These are phyloP conservation scores for Blomia tropicalis DNA, from an alignment of 2,888 invertebrate species.

Conservation along the genomic window DNA sequence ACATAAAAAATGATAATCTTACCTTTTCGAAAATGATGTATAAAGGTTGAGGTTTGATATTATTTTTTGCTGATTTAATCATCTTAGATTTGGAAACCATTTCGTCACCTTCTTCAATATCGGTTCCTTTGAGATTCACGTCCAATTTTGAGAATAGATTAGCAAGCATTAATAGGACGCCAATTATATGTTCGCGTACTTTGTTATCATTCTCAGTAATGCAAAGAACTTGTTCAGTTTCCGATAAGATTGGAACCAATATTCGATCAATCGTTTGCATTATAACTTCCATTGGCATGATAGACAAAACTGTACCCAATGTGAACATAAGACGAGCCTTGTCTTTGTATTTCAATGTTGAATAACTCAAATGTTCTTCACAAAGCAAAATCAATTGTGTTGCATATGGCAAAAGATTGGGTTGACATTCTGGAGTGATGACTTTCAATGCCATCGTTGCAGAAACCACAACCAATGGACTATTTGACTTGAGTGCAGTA, in stretches of 20 bases:
- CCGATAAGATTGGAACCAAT: slow-evolving; percentile 42
- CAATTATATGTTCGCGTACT: slow-evolving; percentile 1
- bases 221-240: slow-evolving; percentile 13
- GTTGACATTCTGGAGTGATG: slow-evolving; percentile 60
- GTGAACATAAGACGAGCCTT: slow-evolving; percentile 57
- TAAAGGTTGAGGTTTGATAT: slow-evolving; percentile 15
- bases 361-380: slow-evolving; percentile 33
- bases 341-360: slow-evolving; percentile 47
- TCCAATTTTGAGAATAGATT: slow-evolving; percentile 49
- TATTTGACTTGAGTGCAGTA: slow-evolving; percentile 45
- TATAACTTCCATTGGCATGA: slow-evolving; percentile 47
- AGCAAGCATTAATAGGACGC: slow-evolving; percentile 49
- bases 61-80: not conserved
- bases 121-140: slow-evolving; percentile 33
- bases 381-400: slow-evolving; percentile 57
- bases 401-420: slow-evolving; percentile 56
- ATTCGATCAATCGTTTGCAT: slow-evolving; percentile 53
- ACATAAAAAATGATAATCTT: not conserved
- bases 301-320: slow-evolving; percentile 54
- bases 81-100: slow-evolving; percentile 11
- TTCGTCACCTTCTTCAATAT: slow-evolving; percentile 18
- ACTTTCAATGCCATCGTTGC: slow-evolving; percentile 77
- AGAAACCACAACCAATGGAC: slow-evolving; percentile 52
- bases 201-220: not conserved
- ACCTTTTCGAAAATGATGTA: slow-evolving; percentile 22